These are phyloP conservation scores for Ophion slaviceki DNA, from an alignment of 2,888 invertebrate species.

Conservation along the genomic window DNA sequence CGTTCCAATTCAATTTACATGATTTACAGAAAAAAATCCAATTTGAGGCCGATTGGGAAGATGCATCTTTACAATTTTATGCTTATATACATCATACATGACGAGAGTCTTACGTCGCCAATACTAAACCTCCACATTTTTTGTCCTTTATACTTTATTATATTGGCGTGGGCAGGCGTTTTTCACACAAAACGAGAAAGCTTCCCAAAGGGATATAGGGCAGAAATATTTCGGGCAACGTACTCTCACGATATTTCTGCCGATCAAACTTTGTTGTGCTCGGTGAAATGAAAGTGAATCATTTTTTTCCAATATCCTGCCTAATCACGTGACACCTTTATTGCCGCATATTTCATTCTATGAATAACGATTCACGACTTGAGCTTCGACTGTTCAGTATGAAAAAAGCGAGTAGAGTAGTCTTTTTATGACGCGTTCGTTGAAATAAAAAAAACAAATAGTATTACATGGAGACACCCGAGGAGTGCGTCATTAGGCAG, in stretches of 20 bases:
- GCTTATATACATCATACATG: no score
- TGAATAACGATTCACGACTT: constrained; percentile 1
- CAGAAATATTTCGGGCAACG: constrained; percentile 33
- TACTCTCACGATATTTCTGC: constrained; percentile 1
- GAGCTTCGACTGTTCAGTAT: background rate
- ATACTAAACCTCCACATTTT: background rate
- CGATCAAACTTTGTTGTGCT: constrained; percentile 15
- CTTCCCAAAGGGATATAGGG: background rate
- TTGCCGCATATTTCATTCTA: constrained; percentile 25
- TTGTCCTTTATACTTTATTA: background rate
- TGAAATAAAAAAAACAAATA: background rate
- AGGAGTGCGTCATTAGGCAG: constrained; percentile 3
- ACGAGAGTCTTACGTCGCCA: no score
- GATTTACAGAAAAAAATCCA: no score
- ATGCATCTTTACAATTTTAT: no score
- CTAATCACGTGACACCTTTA: constrained; percentile 9
- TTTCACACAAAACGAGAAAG: constrained; percentile 8
- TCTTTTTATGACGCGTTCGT: background rate
- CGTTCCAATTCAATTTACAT: no score
- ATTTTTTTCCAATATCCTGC: constrained; percentile 12
- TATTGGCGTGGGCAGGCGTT: constrained; percentile 1
- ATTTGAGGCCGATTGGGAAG: no score
- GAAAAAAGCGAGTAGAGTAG: background rate
- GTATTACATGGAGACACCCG: background rate
- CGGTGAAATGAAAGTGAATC: background rate